Evolutionary conservation across 2,888 invertebrate genomes (phyloP).

Genomic region (Nesidiocoris tenuis): DNA sequence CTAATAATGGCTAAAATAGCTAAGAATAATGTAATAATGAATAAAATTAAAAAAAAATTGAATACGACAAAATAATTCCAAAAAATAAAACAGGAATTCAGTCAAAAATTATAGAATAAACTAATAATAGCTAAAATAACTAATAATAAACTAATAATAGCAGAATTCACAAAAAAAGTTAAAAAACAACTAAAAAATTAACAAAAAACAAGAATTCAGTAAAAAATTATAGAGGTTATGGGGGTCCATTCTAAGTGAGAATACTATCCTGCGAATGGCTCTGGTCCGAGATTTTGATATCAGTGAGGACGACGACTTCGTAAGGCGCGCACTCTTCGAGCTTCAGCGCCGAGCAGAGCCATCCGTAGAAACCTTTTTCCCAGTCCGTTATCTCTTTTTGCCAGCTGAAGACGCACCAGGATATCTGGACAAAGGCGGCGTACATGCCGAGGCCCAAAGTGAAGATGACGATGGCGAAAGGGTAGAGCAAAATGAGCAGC

Average conservation of each 20-base stretch:
- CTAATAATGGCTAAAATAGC: too few species aligned
- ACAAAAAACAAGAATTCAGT: background rate
- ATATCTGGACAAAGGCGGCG: constrained; percentile 67
- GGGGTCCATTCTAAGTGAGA: constrained; percentile 41
- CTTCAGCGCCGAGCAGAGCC: constrained; percentile 67
- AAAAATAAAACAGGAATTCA: too few species aligned
- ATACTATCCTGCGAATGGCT: constrained; percentile 48
- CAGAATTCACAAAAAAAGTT: too few species aligned
- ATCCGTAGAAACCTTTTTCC: constrained; percentile 77
- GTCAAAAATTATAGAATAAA: too few species aligned
- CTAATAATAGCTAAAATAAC: too few species aligned
- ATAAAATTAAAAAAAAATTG: too few species aligned
- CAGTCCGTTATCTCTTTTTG: constrained; percentile 69
- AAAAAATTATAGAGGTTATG: background rate
- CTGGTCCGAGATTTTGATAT: constrained; percentile 52
- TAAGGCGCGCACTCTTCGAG: constrained; percentile 74
- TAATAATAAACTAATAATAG: too few species aligned
- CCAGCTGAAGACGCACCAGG: constrained; percentile 69
- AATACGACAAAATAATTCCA: too few species aligned
- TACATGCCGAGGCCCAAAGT: constrained; percentile 67
- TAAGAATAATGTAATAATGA: too few species aligned
- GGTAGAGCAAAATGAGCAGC: constrained; percentile 67
- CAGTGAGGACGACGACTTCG: constrained; percentile 67
- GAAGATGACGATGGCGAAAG: constrained; percentile 66
- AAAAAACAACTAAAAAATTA: background rate